Evolutionary conservation across 2,797 vertebrate species (phyloP), one percentile per base, ranked within the genome.

Genomic region (Antennarius maculatus): DNA sequence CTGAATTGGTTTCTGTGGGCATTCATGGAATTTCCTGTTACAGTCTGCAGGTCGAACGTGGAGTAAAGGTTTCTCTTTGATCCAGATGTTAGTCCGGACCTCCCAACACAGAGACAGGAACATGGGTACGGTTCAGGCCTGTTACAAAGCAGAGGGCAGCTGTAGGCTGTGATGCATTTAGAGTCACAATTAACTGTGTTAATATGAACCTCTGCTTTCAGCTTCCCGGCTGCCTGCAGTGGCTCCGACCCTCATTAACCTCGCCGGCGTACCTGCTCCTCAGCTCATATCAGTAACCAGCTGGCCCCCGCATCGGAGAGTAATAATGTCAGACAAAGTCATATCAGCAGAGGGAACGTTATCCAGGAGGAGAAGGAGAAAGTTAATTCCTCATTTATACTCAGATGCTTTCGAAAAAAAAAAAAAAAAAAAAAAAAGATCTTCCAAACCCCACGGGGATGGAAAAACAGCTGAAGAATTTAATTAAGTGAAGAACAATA

Each of bases 201-300:
- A 80, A 82, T 69, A 76, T 80, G 72, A 49, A 31, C 53, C 10
- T 62, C 58, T 17, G 66, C 72, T 37, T 52, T 74, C 51, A 62
- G 66, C 58, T 59, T 63, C 54, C 57, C 54, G 69, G 76, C 68
- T 65, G 74, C 46, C 77, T 66, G 78, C 60, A 46, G 59, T 50
- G 59, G 34, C 66, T 54, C 60, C 77, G 87, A 88, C 82, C 86
- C 82, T 85, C 74, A 88, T 90, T 88, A 90, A 89, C 86, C 77
- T 55, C 16, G 42, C 70, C 73, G 79, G 64, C 61, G 61, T 85
- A 83, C 78, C 71, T 72, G 71, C 72, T 74, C 59, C 45, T 68
- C 61, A 45, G 58, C 71, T 81, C 55, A 74, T 77, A 79, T 83
- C 81, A 83, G 74, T 79, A 71, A 71, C 76, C 74, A 76, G 66